Base-by-base conservation (phyloP, 2,888 invertebrate genomes). In the Axea sp. region DNA sequence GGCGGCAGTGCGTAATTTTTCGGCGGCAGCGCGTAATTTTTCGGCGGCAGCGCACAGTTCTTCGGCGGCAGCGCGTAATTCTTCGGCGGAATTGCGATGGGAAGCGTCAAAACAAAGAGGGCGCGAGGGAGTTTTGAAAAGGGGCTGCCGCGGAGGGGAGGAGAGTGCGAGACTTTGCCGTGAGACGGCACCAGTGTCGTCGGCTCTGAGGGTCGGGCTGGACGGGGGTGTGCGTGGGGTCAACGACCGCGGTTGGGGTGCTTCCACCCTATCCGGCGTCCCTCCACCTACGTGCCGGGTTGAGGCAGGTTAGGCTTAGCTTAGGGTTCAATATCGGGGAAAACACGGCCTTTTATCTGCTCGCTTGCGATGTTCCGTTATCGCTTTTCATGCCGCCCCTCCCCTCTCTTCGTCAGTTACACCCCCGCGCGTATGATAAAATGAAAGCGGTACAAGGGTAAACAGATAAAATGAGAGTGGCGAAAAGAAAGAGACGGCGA, bases 231-330 rank as follows among this genome's bases (percentile, higher is more conserved):
- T 83, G 82, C 81, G 83, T 83, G 79, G 83, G 85, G 85, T 85
- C 84, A 84, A 85, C 78, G 85, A 84, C 86, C 85, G 82, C 82
- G 80, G 83, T 83, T 83, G 82, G 85, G 84, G 84, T 84, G 84
- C 83, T 84, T 83, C 82, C 77, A 81, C 82, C 78, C 80, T 81
- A 77, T 77, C 80, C 64, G 33, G 37, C 77, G 73, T 79, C 78
- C 57, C 68, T 49, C 62, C 53, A 49, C 76, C 79, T 78, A 78
- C 81, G 79, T 80, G 78, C 81, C 78, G 78, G 81, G 82, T 84
- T 85, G 85, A 79, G 85, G 82, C 82, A 85, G 85, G 85, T 84
- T 85, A 84, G 85, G 84, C 84, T 83, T 81, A 83, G 84, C 84
- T 84, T 81, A 82, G 81, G 84, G 83, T 81, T 85, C 85, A 83